phyloP scores from a whole-genome alignment of 2,888 invertebrate genomes.

The Kuschelorhynchus macadamiae region DNA sequence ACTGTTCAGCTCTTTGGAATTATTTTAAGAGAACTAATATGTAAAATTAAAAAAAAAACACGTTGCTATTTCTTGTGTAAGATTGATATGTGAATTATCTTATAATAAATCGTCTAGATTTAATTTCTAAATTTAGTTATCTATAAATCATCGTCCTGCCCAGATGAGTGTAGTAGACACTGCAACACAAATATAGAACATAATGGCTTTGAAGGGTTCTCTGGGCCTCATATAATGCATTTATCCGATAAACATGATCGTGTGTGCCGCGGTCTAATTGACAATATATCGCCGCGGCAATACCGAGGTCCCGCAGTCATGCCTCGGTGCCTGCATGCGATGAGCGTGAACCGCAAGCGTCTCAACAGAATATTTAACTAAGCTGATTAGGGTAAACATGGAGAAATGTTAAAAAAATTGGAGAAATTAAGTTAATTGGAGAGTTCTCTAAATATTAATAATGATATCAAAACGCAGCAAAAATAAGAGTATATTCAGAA shows the following conservation, averaged over 20 bases:
- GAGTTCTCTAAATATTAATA: too few relatives aligned
- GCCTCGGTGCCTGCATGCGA: slow-evolving; percentile 50
- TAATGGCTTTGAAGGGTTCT: slow-evolving; percentile 43
- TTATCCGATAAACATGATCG: slow-evolving; percentile 66
- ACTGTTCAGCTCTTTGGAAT: too few relatives aligned
- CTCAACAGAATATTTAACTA: slow-evolving; percentile 5
- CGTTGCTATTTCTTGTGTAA: too few relatives aligned
- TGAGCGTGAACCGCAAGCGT: slow-evolving; percentile 22
- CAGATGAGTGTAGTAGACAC: slow-evolving; percentile 65
- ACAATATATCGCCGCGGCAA: slow-evolving; percentile 63
- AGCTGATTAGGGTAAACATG: slow-evolving; percentile 10
- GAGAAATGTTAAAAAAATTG: too few relatives aligned
- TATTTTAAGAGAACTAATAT: too few relatives aligned
- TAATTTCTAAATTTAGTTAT: too few relatives aligned
- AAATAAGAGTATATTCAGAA: too few relatives aligned
- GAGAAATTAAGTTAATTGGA: too few relatives aligned
- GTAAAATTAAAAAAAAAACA: too few relatives aligned
- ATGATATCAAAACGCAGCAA: too few relatives aligned
- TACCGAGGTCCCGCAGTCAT: slow-evolving; percentile 56
- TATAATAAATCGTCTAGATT: too few relatives aligned
- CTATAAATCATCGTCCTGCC: slow-evolving; percentile 60
- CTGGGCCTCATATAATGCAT: slow-evolving; percentile 63
- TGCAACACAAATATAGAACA: slow-evolving; percentile 42
- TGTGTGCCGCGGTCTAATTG: slow-evolving; percentile 57
- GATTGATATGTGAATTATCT: too few relatives aligned